A percentile compares a stretch with the other conserved stretches of the same genome.
Conservation (phyloP, 2,113 vertebrate genomes). For the Caloenas nicobarica region DNA sequence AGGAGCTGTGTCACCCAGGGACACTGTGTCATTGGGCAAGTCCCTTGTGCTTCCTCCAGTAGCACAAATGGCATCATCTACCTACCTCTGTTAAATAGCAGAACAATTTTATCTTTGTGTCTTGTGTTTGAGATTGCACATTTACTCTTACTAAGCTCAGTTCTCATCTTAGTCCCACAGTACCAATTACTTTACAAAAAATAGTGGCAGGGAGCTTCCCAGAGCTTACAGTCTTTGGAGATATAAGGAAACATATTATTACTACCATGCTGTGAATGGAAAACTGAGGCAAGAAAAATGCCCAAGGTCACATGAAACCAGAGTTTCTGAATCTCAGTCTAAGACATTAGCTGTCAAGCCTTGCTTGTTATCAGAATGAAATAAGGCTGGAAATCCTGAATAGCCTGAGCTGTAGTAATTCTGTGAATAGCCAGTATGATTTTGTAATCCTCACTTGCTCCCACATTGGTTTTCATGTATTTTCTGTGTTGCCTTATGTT, state of each 20-base stretch:
- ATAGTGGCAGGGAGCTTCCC: not conserved
- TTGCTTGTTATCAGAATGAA: not conserved
- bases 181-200: not conserved
- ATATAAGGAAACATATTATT: not conserved
- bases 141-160: not conserved
- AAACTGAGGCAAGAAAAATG: not conserved
- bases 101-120: not conserved
- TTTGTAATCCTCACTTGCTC: not conserved
- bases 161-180: not conserved
- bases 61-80: not conserved
- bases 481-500: not conserved
- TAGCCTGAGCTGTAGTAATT: not conserved
- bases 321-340: not conserved
- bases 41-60: not conserved
- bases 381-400: not conserved
- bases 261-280: not conserved
- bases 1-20: not conserved
- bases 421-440: not conserved
- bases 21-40: not conserved
- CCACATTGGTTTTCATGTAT: not conserved
- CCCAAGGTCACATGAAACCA: not conserved
- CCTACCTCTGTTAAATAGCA: slow-evolving; percentile 23
- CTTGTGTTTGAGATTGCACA: not conserved
- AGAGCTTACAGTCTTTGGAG: not conserved
- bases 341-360: not conserved